Conservation (phyloP, 2,113 vertebrate species). For the Lophotis ruficrista region DNA sequence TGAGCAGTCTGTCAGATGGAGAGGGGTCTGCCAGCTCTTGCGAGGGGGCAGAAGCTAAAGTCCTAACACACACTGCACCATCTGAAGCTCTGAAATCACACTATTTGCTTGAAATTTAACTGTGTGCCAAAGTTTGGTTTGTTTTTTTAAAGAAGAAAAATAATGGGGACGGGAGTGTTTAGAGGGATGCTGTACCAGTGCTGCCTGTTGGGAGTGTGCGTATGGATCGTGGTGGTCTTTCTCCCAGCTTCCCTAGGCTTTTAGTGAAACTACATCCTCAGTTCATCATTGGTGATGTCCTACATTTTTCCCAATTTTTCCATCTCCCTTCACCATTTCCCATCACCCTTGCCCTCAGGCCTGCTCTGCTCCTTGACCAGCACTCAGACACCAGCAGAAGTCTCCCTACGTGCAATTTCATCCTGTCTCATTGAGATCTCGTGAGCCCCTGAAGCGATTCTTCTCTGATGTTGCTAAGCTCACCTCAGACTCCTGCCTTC, state of each 20-base stretch:
- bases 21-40: background rate
- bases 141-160: background rate
- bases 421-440: background rate
- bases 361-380: background rate
- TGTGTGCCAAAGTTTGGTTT: background rate
- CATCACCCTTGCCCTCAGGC: background rate
- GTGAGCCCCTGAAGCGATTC: background rate
- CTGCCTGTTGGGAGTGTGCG: background rate
- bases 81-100: background rate
- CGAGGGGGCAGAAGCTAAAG: background rate
- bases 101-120: background rate
- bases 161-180: background rate
- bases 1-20: background rate
- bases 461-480: background rate
- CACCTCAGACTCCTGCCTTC: background rate
- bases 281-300: rapidly evolving
- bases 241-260: background rate
- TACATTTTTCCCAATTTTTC: background rate
- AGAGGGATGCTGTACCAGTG: background rate
- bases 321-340: background rate
- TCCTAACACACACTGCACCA: background rate
- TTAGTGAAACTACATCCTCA: background rate
- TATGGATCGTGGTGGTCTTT: rapidly evolving
- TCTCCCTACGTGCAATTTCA: background rate
- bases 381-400: background rate